Evolutionary conservation across 2,113 vertebrate species (phyloP).

Genomic region (Atherinomorus stipes): DNA sequence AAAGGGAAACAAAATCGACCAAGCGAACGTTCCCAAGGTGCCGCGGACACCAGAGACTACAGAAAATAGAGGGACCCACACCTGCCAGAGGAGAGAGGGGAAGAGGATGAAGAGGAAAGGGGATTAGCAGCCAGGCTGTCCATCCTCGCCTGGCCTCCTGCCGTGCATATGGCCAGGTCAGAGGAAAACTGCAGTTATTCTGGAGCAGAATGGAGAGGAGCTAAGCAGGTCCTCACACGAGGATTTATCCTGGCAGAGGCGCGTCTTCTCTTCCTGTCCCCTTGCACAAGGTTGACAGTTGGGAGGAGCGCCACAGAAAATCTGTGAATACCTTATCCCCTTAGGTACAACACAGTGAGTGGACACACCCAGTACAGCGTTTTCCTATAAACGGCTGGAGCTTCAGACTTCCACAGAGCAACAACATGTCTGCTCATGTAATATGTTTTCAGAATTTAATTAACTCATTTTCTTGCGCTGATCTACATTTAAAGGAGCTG

Average conservation of each 20-base stretch:
- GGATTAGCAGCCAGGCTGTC: slow-evolving; percentile 64
- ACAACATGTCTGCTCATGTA: too few species aligned
- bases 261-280: slow-evolving; percentile 24
- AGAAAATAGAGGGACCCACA: slow-evolving; percentile 40
- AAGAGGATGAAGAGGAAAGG: slow-evolving; percentile 43
- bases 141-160: slow-evolving; percentile 38
- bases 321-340: slow-evolving; percentile 60
- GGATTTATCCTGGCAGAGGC: slow-evolving; percentile 66
- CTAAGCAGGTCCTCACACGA: slow-evolving; percentile 44
- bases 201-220: slow-evolving; percentile 38
- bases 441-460: too few species aligned
- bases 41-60: slow-evolving; percentile 26
- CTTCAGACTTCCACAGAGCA: too few species aligned
- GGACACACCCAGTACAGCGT: too few species aligned
- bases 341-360: neutral
- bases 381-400: too few species aligned
- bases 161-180: slow-evolving; percentile 54
- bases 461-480: too few species aligned
- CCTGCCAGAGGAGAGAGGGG: slow-evolving; percentile 16
- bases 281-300: slow-evolving; percentile 54
- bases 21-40: neutral
- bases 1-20: neutral
- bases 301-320: slow-evolving; percentile 31
- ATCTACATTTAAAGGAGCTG: too few species aligned
- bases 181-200: slow-evolving; percentile 68